phyloP scores from a whole-genome alignment of 2,797 vertebrate genomes.

The Megaceryle alcyon region DNA sequence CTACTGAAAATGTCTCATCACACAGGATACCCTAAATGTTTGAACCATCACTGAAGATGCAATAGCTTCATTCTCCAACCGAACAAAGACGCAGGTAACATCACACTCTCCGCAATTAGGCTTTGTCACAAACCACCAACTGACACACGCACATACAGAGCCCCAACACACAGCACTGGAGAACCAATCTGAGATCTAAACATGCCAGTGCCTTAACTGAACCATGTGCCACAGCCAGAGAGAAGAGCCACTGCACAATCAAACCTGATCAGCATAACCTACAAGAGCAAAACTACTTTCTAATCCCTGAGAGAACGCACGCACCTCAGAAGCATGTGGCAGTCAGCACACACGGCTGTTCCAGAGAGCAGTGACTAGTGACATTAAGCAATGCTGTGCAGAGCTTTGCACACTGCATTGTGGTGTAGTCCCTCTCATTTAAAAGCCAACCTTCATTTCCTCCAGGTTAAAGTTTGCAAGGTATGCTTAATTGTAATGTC shows the following conservation, averaged over 20 bases:
- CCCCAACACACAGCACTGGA: not conserved
- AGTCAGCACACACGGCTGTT: not conserved
- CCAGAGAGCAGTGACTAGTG: not conserved
- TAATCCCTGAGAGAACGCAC: not conserved
- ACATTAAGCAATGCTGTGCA: not conserved
- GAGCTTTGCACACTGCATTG: not conserved
- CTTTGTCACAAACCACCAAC: not conserved
- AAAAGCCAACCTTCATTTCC: not conserved
- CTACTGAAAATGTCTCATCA: slow-evolving; percentile 20
- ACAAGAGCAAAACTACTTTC: not conserved
- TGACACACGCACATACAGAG: not conserved
- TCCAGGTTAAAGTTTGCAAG: slow-evolving; percentile 23
- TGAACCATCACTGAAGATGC: not conserved
- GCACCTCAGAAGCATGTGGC: not conserved
- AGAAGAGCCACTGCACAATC: not conserved
- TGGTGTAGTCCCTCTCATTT: not conserved
- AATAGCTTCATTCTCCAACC: not conserved
- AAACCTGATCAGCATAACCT: not conserved
- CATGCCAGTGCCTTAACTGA: not conserved
- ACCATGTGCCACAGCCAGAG: not conserved
- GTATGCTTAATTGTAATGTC: not conserved
- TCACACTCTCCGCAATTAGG: not conserved
- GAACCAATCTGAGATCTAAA: not conserved
- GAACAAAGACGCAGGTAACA: not conserved
- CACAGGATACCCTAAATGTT: not conserved